phyloP scores from a whole-genome alignment of 2,888 invertebrate genomes.

The Eupsilia transversa region DNA sequence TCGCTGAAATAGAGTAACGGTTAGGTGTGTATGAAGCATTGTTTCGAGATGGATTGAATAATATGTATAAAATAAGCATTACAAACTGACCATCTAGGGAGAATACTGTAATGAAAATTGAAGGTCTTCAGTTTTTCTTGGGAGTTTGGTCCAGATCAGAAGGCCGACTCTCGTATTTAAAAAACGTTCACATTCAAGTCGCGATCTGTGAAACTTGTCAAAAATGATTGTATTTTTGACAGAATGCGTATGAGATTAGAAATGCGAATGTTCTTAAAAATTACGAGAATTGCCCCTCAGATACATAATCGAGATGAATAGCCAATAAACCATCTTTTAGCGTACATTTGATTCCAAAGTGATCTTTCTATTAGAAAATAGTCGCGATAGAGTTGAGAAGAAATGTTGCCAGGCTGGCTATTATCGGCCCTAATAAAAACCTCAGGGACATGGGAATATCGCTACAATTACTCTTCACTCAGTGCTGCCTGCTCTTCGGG shows the following conservation, averaged over 20 bases:
- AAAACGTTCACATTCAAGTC: no score
- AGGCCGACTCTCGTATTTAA: no score
- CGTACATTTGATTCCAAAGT: background rate
- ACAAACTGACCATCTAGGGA: background rate
- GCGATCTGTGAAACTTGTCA: no score
- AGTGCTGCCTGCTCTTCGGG: background rate
- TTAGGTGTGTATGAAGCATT: background rate
- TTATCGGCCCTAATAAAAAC: background rate
- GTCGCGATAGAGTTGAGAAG: background rate
- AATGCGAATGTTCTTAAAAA: no score
- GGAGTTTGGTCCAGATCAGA: background rate
- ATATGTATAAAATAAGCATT: background rate
- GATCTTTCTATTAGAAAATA: background rate
- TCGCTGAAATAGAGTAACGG: conserved; percentile 1
- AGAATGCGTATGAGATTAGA: no score
- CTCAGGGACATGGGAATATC: conserved; percentile 1
- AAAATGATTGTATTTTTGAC: no score
- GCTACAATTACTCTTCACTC: conserved; percentile 17
- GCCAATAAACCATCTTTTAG: background rate
- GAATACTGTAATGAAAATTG: background rate
- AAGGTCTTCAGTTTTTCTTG: no score
- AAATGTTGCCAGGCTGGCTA: background rate
- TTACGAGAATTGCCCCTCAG: no score
- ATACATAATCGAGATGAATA: background rate
- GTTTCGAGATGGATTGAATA: conserved; percentile 10